These are phyloP conservation scores for Steinernema feltiae DNA, from an alignment of 1,140 invertebrate species.

Conservation along the genomic window DNA sequence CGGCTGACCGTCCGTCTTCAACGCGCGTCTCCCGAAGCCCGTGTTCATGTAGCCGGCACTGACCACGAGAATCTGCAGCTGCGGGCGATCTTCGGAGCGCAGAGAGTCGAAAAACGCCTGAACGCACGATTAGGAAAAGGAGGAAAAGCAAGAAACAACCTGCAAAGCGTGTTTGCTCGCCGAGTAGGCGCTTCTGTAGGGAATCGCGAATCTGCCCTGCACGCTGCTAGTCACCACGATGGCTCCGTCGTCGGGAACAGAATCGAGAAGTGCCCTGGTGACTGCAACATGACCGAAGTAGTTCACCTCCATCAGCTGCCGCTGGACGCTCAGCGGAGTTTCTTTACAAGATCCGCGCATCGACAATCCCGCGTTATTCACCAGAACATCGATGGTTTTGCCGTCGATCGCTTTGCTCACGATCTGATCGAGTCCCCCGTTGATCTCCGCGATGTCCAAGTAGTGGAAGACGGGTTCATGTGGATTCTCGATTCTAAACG, in stretches of 20 bases:
- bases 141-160: conserved; percentile 15
- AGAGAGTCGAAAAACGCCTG: conserved; percentile 60
- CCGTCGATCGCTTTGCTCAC: conserved; percentile 22
- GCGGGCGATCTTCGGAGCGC: conserved; percentile 58
- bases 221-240: conserved; percentile 83
- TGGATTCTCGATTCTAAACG: conserved; percentile 23
- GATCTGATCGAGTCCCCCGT: conserved; percentile 19
- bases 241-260: conserved; percentile 68
- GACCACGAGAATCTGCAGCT: conserved; percentile 49
- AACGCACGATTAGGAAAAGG: no score
- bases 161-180: conserved; percentile 85
- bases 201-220: conserved; percentile 82
- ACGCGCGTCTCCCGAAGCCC: conserved; percentile 46
- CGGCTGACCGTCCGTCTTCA: conserved; percentile 38
- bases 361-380: conserved; percentile 37
- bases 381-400: conserved; percentile 36
- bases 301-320: conserved; percentile 83
- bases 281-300: conserved; percentile 84
- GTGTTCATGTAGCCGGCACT: conserved; percentile 54
- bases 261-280: conserved; percentile 79
- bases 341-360: conserved; percentile 69
- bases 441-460: conserved; percentile 35
- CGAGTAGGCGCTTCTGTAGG: conserved; percentile 67
- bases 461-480: conserved; percentile 35
- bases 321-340: conserved; percentile 75